Conservation (phyloP, 2,888 invertebrate genomes). For the Cheilosia grossa region DNA sequence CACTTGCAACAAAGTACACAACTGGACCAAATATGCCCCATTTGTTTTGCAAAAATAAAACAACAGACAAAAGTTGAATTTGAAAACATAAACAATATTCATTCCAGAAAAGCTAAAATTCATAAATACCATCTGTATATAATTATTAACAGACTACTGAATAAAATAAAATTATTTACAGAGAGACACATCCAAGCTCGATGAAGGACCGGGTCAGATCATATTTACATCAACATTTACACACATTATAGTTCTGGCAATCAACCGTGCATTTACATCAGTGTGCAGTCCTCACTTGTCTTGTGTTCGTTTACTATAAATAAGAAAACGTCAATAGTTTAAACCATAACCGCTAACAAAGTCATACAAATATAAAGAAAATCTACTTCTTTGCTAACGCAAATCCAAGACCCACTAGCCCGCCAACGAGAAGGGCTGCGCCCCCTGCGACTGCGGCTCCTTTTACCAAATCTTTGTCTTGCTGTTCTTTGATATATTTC, state of each 20-base stretch:
- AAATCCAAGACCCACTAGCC: conserved; percentile 92
- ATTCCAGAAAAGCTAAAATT: conserved; percentile 17
- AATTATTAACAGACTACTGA: conserved; percentile 9
- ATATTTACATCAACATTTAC: conserved; percentile 47
- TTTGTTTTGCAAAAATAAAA: no score
- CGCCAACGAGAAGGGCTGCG: conserved; percentile 92
- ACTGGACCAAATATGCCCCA: no score
- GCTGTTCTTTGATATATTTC: conserved; percentile 92
- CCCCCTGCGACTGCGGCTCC: conserved; percentile 96
- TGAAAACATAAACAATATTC: neutral
- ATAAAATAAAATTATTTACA: conserved; percentile 58
- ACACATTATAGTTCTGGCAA: conserved; percentile 20
- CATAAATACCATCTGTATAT: conserved; percentile 24
- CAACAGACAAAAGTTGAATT: neutral
- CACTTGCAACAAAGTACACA: no score
- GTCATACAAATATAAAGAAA: conserved; percentile 43
- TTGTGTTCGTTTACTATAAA: conserved; percentile 61
- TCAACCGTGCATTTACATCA: conserved; percentile 23
- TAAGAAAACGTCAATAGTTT: conserved; percentile 45
- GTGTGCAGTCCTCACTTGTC: conserved; percentile 64
- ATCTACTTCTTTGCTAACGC: conserved; percentile 87
- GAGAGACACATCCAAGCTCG: conserved; percentile 18
- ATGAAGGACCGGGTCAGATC: neutral
- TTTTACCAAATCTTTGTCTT: conserved; percentile 95
- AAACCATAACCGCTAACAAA: conserved; percentile 15